These are phyloP conservation scores for Camelus bactrianus DNA, from an alignment of 2,113 vertebrate genomes.

Conservation along the genomic window DNA sequence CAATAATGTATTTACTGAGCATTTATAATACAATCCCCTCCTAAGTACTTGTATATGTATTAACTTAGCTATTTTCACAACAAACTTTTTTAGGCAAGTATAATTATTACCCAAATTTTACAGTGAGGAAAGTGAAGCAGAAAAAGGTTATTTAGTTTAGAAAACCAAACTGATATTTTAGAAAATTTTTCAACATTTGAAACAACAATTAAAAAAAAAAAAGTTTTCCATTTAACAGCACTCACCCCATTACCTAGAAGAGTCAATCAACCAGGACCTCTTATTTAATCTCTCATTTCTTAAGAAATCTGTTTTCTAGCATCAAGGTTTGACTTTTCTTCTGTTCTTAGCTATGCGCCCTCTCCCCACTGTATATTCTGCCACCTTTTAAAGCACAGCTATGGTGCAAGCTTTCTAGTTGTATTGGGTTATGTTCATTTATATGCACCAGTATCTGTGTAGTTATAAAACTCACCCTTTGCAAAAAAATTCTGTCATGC, in stretches of 20 bases:
- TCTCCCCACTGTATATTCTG: background rate
- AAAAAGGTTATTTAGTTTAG: background rate
- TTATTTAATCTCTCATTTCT: background rate
- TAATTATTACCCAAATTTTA: background rate
- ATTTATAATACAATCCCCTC: background rate
- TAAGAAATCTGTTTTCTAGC: background rate
- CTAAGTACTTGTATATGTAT: background rate
- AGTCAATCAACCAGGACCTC: background rate
- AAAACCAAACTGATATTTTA: constrained; percentile 9
- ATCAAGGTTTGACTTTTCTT: background rate
- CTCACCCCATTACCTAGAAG: background rate
- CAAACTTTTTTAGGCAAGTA: background rate
- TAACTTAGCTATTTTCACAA: background rate
- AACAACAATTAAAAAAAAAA: background rate
- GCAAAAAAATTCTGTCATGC: constrained; percentile 31
- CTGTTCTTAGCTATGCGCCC: background rate
- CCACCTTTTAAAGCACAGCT: background rate
- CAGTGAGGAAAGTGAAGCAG: background rate
- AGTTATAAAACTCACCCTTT: constrained; percentile 60
- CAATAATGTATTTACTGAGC: background rate
- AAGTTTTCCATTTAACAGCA: background rate
- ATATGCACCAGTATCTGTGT: background rate
- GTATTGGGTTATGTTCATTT: background rate
- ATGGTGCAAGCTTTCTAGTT: background rate
- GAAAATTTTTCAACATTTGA: background rate